A percentile compares a stretch with the other conserved stretches of the same genome.
Evolutionary conservation across 2,113 vertebrate genomes (phyloP).

Genomic region (Periophthalmus modestus): DNA sequence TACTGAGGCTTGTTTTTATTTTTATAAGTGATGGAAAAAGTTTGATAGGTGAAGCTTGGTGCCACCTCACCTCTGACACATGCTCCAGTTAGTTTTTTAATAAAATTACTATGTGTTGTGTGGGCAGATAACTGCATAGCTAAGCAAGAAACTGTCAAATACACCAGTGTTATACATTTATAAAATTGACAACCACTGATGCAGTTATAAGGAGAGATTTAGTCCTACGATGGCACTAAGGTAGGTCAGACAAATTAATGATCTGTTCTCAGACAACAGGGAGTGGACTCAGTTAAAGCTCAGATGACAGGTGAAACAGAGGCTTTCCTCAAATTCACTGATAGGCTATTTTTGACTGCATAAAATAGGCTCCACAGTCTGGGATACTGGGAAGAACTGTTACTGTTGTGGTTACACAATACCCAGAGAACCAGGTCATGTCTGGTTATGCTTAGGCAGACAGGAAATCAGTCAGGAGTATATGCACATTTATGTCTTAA

Average conservation of each 20-base stretch:
- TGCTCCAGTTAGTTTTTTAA: too few species aligned
- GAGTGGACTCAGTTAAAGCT: background rate
- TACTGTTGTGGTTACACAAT: background rate
- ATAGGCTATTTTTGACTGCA: slow-evolving; percentile 1
- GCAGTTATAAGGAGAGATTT: background rate
- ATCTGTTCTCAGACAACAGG: background rate
- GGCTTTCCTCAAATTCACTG: background rate
- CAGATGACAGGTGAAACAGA: slow-evolving; percentile 6
- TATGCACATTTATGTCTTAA: background rate
- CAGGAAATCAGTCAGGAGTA: background rate
- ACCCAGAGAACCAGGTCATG: background rate
- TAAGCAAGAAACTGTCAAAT: background rate
- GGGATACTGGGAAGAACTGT: background rate
- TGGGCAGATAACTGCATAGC: background rate
- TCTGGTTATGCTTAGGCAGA: background rate
- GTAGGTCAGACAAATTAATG: slow-evolving; percentile 7
- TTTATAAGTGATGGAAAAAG: background rate
- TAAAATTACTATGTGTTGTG: too few species aligned
- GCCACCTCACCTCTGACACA: background rate
- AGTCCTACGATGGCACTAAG: background rate
- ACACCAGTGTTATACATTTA: too few species aligned
- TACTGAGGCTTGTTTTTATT: background rate
- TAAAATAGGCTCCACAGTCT: background rate
- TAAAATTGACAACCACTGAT: background rate
- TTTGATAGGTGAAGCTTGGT: background rate